These are phyloP conservation scores for Echinops telfairi DNA, from an alignment of 2,113 vertebrate species.

Conservation along the genomic window DNA sequence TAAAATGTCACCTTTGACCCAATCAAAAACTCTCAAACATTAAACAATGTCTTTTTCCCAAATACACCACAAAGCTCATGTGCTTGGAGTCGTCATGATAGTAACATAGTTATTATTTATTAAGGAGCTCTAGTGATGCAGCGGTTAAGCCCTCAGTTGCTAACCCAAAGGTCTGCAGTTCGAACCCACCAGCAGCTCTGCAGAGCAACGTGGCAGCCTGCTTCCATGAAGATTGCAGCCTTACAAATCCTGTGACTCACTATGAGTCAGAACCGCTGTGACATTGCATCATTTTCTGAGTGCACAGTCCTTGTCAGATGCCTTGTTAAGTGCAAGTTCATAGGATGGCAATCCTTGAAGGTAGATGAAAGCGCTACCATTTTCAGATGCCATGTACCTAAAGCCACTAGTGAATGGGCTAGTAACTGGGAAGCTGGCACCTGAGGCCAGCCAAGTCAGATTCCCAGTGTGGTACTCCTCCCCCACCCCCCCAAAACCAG, in stretches of 20 bases:
- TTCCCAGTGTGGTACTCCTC: not conserved
- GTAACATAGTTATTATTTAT: slow-evolving; percentile 40
- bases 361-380: not conserved
- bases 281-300: slow-evolving; percentile 25
- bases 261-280: not conserved
- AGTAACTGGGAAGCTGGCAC: slow-evolving; percentile 11
- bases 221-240: not conserved
- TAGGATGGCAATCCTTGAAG: not conserved
- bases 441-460: slow-evolving; percentile 71
- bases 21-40: not conserved
- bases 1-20: slow-evolving; percentile 9
- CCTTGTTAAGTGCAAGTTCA: no score
- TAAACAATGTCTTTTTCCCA: slow-evolving; percentile 24
- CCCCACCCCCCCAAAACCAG: not conserved
- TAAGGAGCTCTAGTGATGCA: not conserved
- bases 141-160: not conserved
- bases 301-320: not conserved
- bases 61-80: not conserved
- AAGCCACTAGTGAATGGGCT: not conserved
- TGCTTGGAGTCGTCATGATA: not conserved
- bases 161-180: not conserved
- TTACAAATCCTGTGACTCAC: not conserved
- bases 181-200: not conserved
- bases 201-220: not conserved
- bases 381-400: slow-evolving; percentile 36